Conservation (phyloP, 2,888 invertebrate species). For the Eugnorisma glareosa region DNA sequence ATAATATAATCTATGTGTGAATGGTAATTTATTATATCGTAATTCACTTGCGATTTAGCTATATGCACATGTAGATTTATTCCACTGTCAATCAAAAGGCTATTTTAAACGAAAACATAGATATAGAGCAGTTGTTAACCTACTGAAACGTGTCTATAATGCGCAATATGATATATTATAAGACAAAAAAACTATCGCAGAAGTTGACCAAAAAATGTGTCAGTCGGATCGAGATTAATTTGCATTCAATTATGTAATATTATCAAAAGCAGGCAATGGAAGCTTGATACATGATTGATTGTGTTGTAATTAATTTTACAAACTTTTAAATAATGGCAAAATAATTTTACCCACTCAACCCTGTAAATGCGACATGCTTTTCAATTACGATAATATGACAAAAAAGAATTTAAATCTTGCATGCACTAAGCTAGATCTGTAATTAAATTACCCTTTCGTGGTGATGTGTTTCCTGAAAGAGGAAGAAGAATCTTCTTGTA, state of each 20-base stretch:
- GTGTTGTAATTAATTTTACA: conserved; percentile 23
- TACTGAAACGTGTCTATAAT: conserved; percentile 12
- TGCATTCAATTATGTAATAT: conserved; percentile 32
- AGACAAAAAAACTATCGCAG: conserved; percentile 32
- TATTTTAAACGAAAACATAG: conserved; percentile 40
- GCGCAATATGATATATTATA: conserved; percentile 31
- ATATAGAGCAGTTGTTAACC: conserved; percentile 33
- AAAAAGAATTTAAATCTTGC: neutral
- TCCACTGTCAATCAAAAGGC: conserved; percentile 55
- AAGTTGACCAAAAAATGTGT: conserved; percentile 27
- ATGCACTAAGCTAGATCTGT: neutral
- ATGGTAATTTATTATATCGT: conserved; percentile 51
- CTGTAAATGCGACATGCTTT: conserved; percentile 32
- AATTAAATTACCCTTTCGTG: conserved; percentile 41
- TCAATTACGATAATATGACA: conserved; percentile 8
- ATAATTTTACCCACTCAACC: neutral
- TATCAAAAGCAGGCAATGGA: conserved; percentile 5
- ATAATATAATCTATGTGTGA: conserved; percentile 57
- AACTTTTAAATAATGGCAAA: neutral
- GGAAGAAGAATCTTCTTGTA: conserved; percentile 9
- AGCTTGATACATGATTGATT: conserved; percentile 30
- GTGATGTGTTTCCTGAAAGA: conserved; percentile 29
- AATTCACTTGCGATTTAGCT: conserved; percentile 45
- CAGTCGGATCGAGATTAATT: conserved; percentile 12
- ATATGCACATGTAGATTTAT: conserved; percentile 42